Evolutionary conservation across 2,113 vertebrate species (phyloP).

Genomic region (Tapirus terrestris): DNA sequence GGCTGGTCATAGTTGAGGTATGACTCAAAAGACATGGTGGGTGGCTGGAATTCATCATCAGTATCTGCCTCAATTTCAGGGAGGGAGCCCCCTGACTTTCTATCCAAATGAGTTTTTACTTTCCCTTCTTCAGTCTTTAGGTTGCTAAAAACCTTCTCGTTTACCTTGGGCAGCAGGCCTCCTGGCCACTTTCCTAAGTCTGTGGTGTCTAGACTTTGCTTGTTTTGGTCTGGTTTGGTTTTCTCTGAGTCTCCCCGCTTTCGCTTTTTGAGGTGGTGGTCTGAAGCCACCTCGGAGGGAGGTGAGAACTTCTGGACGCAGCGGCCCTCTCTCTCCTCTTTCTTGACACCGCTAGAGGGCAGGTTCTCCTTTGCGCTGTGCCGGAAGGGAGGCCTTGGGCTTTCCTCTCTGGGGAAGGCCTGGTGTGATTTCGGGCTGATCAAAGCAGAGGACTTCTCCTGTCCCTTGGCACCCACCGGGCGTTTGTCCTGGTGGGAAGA

Average conservation of each 20-base stretch:
- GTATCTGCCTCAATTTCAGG: constrained; percentile 78
- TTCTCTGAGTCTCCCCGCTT: constrained; percentile 79
- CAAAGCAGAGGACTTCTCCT: constrained; percentile 54
- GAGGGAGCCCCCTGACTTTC: constrained; percentile 36
- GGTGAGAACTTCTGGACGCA: background rate
- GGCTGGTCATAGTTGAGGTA: constrained; percentile 94
- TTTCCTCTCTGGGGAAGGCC: constrained; percentile 66
- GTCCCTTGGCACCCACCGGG: constrained; percentile 55
- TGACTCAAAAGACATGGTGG: constrained; percentile 94
- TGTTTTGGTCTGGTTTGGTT: constrained; percentile 83
- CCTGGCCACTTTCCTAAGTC: constrained; percentile 75
- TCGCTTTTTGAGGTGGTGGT: constrained; percentile 74
- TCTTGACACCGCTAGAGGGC: constrained; percentile 56
- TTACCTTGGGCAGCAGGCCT: constrained; percentile 40
- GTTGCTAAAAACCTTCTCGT: constrained; percentile 84
- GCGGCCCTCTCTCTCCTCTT: constrained; percentile 73
- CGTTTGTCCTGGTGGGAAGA: constrained; percentile 80
- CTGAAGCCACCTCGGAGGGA: background rate
- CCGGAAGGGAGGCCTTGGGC: background rate
- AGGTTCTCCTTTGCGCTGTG: constrained; percentile 69
- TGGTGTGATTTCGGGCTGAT: constrained; percentile 71
- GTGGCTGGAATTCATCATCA: constrained; percentile 86
- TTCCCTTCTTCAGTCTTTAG: constrained; percentile 67
- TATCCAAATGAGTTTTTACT: constrained; percentile 38
- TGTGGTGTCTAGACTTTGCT: constrained; percentile 38